A percentile compares a stretch with the other conserved stretches of the same genome.
Evolutionary conservation across 1,140 invertebrate genomes (phyloP).

Genomic region (Ceratosolen solmsi): DNA sequence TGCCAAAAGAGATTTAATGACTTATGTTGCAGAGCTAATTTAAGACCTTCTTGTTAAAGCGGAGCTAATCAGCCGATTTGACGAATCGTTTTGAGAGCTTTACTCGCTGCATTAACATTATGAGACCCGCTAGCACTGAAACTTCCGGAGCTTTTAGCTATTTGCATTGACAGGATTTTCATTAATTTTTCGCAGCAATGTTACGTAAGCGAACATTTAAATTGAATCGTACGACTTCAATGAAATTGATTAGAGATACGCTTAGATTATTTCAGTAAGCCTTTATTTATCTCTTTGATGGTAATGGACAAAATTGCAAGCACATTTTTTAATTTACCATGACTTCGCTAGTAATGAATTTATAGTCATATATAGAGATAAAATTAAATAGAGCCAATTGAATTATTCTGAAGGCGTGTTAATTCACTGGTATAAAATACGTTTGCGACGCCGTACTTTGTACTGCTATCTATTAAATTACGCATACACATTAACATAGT

Average conservation of each 20-base stretch:
- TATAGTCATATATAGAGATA: no score
- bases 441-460: no score
- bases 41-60: slow-evolving; percentile 33
- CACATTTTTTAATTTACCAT: neutral
- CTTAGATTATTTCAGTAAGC: neutral
- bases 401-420: no score
- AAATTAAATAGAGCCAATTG: no score
- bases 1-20: slow-evolving; percentile 50
- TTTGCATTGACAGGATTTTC: neutral
- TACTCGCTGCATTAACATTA: neutral
- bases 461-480: no score
- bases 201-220: neutral
- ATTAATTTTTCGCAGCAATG: neutral
- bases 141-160: neutral
- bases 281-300: neutral
- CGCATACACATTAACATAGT: no score
- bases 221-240: neutral
- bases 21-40: slow-evolving; percentile 37
- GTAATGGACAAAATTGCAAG: neutral
- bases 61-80: slow-evolving; percentile 41
- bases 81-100: slow-evolving; percentile 18
- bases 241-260: neutral
- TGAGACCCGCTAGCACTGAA: neutral
- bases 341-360: neutral
- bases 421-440: no score